Base-by-base conservation (phyloP, 2,113 vertebrate species). In the Sturnira hondurensis region DNA sequence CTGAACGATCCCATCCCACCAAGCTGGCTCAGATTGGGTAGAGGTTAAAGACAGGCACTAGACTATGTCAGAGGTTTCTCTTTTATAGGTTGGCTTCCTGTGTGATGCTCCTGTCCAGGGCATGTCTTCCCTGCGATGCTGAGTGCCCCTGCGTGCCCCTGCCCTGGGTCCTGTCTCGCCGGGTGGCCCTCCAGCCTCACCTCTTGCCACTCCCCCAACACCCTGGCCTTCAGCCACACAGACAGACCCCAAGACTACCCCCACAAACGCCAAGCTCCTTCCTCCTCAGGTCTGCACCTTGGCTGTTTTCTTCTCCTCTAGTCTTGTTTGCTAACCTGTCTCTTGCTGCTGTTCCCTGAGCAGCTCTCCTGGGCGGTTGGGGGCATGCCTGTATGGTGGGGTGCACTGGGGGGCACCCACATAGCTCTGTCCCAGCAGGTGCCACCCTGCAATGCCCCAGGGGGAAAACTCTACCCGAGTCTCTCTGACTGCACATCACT, bases 1-100 rank as follows among this genome's bases (percentile, higher is more conserved):
- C n/a, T 6, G n/a, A 73, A 52, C 11, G 8, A 67, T 52, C 31
- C 54, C 54, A 3, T 22, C 5, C 28, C 47, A 6, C 24, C 0
- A 0, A 24, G 41, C 24, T 22, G 73, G 71, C 36, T 17, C 54
- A 43, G 45, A 16, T 26, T 58, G 41, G 38, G n/a, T 38, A 33
- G 16, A 52, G 9, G 31, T 17, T 9, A 22, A 67, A 73, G 83
- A 74, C n/a, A 87, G 24, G 9, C 38, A 36, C 63, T 31, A 4
- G 7, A 19, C 52, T 10, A 6, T 6, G 38, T 33, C 47, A 8
- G 52, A 41, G 43, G 1, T 26, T 86, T 68, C 81, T 43, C 70
- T 67, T 36, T 50, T 6, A 13, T 17, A 31, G 22, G 54, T 31
- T 22, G 24, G 38, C 36, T 63, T 91, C 56, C 11, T 43, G n/a